Conservation (phyloP, 2,888 invertebrate species). For the Pyralis farinalis region DNA sequence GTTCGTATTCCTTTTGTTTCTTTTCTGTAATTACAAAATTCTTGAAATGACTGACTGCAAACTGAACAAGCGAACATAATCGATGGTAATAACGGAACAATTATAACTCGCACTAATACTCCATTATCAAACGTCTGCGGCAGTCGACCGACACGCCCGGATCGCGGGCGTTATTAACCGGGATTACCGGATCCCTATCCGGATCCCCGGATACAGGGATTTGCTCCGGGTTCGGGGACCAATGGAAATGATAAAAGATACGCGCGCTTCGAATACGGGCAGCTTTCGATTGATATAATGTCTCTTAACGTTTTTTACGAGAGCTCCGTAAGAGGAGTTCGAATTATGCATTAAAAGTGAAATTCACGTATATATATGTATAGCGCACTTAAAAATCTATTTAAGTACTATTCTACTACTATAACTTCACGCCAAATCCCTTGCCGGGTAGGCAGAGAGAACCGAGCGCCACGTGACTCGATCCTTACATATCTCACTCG, state of each 20-base stretch:
- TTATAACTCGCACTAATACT: constrained; percentile 67
- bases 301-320: constrained; percentile 12
- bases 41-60: neutral
- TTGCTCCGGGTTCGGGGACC: constrained; percentile 72
- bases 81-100: constrained; percentile 57
- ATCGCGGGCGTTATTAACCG: constrained; percentile 71
- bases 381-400: no score
- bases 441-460: no score
- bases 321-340: neutral
- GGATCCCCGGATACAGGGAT: constrained; percentile 75
- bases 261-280: constrained; percentile 36
- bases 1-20: no score
- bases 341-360: no score
- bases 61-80: constrained; percentile 36
- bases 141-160: constrained; percentile 39
- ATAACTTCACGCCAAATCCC: no score
- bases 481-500: no score
- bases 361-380: no score
- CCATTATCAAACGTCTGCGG: constrained; percentile 62
- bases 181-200: constrained; percentile 73
- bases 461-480: no score
- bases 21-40: no score
- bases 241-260: constrained; percentile 77
- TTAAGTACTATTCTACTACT: no score
- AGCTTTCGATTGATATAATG: constrained; percentile 26